phyloP scores from a whole-genome alignment of 1,140 invertebrate genomes.

The Bactericera cockerelli region DNA sequence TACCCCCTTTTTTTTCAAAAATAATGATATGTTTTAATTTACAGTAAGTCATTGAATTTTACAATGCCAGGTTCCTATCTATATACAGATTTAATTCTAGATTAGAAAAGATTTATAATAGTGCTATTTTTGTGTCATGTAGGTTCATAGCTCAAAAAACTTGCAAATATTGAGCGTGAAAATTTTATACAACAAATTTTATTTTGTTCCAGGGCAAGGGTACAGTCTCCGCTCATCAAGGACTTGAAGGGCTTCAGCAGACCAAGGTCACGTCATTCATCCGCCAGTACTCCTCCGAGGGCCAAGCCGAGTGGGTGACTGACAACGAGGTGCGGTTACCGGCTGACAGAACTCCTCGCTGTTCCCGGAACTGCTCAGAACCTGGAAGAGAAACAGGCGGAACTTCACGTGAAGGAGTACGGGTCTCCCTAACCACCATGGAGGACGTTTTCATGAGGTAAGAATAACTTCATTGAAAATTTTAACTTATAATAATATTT shows the following conservation, averaged over 20 bases:
- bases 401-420: conserved; percentile 18
- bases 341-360: conserved; percentile 13
- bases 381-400: conserved; percentile 11
- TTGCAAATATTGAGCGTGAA: no score
- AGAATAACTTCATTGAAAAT: no score
- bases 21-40: no score
- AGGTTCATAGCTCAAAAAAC: no score
- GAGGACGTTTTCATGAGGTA: conserved; percentile 20
- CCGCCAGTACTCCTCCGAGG: conserved; percentile 11
- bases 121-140: no score
- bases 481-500: no score
- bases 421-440: conserved; percentile 17
- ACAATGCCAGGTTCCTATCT: no score
- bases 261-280: conserved; percentile 15
- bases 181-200: no score
- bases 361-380: conserved; percentile 13
- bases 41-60: no score
- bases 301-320: conserved; percentile 10
- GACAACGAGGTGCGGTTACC: conserved; percentile 17
- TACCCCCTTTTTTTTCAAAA: no score
- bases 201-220: conserved; percentile 14
- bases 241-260: conserved; percentile 10
- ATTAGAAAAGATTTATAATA: no score
- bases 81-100: no score
- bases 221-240: conserved; percentile 17